Conservation (phyloP, 2,888 invertebrate species). For the Ichneumon xanthorius region DNA sequence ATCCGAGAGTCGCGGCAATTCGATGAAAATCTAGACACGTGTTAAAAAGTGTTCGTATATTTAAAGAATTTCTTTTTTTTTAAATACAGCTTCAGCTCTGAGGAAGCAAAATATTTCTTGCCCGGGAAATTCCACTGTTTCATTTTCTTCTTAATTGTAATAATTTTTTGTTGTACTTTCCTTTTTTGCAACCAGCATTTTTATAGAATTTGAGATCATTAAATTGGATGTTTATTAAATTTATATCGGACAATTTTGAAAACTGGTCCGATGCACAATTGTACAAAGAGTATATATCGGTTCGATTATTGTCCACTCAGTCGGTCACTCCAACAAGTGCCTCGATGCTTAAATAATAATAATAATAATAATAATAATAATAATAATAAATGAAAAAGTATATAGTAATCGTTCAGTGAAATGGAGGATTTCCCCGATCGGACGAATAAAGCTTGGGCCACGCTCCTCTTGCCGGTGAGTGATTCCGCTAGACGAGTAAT, state of each 20-base stretch:
- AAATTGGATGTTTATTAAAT: too few relatives aligned
- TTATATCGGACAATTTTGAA: background rate
- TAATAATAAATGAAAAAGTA: background rate
- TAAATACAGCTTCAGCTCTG: background rate
- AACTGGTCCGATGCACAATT: background rate
- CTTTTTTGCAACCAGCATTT: too few relatives aligned
- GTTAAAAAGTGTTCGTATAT: background rate
- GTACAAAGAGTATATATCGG: background rate
- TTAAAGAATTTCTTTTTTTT: background rate
- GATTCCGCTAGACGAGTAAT: conserved; percentile 37
- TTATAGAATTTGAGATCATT: too few relatives aligned
- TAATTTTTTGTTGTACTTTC: too few relatives aligned
- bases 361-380: background rate
- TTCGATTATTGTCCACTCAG: background rate
- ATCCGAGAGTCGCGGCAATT: background rate
- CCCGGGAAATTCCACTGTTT: too few relatives aligned
- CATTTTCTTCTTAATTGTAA: too few relatives aligned
- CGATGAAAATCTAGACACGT: background rate
- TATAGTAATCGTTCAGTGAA: conserved; percentile 17
- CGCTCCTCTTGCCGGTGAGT: conserved; percentile 1
- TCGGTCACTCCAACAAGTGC: background rate
- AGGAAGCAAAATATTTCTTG: background rate
- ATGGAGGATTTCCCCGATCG: conserved; percentile 44
- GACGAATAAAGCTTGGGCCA: conserved; percentile 23
- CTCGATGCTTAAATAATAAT: background rate